phyloP scores from a whole-genome alignment of 2,113 vertebrate genomes.

The Chloebia gouldiae region DNA sequence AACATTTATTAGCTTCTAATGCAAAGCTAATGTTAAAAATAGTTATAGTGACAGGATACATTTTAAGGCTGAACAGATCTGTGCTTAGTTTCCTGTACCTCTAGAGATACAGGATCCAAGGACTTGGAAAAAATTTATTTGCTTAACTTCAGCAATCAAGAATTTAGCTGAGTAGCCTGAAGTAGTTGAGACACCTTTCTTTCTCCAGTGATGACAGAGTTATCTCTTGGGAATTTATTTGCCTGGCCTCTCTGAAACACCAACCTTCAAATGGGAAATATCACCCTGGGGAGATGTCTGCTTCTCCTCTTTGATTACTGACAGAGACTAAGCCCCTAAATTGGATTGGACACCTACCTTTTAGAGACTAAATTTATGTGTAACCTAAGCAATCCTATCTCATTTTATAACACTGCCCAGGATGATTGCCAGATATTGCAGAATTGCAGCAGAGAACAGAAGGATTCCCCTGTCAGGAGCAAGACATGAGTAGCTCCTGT shows the following conservation, averaged over 20 bases:
- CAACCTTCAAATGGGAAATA: background rate
- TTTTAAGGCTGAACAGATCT: background rate
- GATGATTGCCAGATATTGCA: background rate
- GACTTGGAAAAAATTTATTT: background rate
- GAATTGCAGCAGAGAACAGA: background rate
- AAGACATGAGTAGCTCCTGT: background rate
- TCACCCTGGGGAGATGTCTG: background rate
- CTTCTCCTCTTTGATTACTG: background rate
- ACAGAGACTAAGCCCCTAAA: background rate
- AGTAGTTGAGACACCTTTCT: background rate
- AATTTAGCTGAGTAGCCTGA: background rate
- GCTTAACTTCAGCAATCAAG: background rate
- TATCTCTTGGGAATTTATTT: background rate
- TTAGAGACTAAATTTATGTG: background rate
- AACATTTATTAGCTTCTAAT: conserved; percentile 11
- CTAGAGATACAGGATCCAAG: background rate
- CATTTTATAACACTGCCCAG: background rate
- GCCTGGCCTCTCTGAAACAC: background rate
- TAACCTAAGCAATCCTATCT: background rate
- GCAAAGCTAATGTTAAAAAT: conserved; percentile 8
- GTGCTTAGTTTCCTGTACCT: background rate
- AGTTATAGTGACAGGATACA: background rate
- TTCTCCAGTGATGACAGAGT: background rate
- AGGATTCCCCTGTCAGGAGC: background rate
- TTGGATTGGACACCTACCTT: background rate